Percentiles rank a stretch among this genome's conserved stretches.
These are phyloP conservation scores for Cynopterus sphinx DNA, from an alignment of 2,797 vertebrate species.

Conservation along the genomic window DNA sequence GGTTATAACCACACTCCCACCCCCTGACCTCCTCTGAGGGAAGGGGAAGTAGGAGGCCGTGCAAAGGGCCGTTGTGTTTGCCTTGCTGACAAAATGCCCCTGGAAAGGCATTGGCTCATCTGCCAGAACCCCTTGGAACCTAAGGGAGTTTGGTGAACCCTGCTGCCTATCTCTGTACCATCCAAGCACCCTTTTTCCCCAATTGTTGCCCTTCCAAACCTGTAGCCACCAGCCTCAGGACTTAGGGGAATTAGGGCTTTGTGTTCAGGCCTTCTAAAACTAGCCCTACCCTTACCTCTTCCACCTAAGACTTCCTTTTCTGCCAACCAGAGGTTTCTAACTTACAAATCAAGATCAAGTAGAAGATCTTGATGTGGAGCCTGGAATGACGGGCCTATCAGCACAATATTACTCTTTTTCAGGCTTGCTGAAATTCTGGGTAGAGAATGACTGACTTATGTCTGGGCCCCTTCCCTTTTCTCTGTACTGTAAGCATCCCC, in stretches of 20 bases:
- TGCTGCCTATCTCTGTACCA: not conserved
- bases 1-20: constrained; percentile 20
- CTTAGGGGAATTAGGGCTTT: not conserved
- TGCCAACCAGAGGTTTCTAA: not conserved
- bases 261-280: not conserved
- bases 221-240: not conserved
- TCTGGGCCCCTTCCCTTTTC: not conserved
- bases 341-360: not conserved
- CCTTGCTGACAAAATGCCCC: not conserved
- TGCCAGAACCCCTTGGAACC: not conserved
- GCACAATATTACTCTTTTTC: not conserved
- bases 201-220: not conserved
- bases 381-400: not conserved
- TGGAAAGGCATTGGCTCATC: not conserved
- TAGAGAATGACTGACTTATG: not conserved
- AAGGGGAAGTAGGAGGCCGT: not conserved
- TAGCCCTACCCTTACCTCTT: not conserved
- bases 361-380: not conserved
- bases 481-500: not conserved
- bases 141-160: not conserved
- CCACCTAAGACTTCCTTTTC: not conserved
- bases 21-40: not conserved
- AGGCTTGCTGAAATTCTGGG: not conserved
- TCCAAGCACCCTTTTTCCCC: not conserved
- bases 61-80: not conserved